Evolutionary conservation across 2,888 invertebrate genomes (phyloP), one percentile per base, ranked within the genome.

Genomic region (Latrodectus hesperus): DNA sequence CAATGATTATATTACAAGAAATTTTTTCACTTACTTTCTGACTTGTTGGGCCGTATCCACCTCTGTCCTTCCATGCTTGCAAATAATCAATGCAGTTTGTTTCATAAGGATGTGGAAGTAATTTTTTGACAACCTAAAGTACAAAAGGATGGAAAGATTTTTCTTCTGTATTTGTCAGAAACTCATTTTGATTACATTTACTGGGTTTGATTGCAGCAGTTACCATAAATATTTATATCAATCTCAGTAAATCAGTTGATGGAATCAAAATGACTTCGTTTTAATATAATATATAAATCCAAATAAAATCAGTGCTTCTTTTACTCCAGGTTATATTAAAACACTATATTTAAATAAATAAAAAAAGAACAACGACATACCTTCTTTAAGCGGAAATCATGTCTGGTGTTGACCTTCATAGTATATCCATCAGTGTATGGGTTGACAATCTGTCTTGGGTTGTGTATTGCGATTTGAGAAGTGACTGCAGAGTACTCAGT

Each of bases 51-150:
- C 85, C 85, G 11, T 11, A 38, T 52, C 85, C 85, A 10, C 85
- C 85, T 60, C 85, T 79, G 1, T 38, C 49, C 16, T 79, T 64
- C 85, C 85, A 85, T 9, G 17, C 38, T 14, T 68, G 14, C 9
- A 85, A 0, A 12, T 85, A 85, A n/a, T 85, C 74, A 5, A 51
- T 55, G 64, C 85, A 85, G n/a, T 85, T 55, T 16, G 85, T 85
- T 51, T 79, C 78, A 26, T 85, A 85, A 0, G 85, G 85, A 9
- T 79, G 74, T 26, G 85, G 85, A 1, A 85, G 70, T 0, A 79
- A 38, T 6, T 49, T 52, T 60, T 85, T 79, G 22, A 79, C 68
- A 16, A 73, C 67, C 85, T 85, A 14, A 9, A 64, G 74, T 12
- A 26, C 38, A 38, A 38, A 38, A 38, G 6, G 38, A 38, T 38